Percentiles rank a stretch among this genome's conserved stretches.
phyloP scores from a whole-genome alignment of 2,797 vertebrate genomes.

The Bovichtus variegatus region DNA sequence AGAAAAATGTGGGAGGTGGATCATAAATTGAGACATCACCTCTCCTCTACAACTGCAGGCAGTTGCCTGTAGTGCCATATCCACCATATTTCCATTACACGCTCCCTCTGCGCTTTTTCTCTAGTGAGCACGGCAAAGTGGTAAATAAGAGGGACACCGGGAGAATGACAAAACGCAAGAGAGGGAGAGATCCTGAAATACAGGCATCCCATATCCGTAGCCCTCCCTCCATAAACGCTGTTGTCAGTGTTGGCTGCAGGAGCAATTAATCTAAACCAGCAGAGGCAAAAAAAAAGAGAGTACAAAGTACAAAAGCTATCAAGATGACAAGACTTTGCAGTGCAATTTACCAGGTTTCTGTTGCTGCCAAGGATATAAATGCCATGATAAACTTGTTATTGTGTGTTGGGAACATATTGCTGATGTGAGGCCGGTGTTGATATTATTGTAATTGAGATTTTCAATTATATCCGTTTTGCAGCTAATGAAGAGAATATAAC shows the following conservation, averaged over 20 bases:
- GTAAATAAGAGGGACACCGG: slow-evolving; percentile 57
- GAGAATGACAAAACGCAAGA: slow-evolving; percentile 19
- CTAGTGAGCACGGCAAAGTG: slow-evolving; percentile 58
- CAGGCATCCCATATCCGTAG: slow-evolving; percentile 62
- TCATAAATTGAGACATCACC: slow-evolving; percentile 67
- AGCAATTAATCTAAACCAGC: slow-evolving; percentile 84
- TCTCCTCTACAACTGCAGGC: slow-evolving; percentile 42
- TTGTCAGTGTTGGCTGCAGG: slow-evolving; percentile 74
- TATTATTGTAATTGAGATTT: slow-evolving; percentile 74
- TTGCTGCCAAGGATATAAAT: slow-evolving; percentile 74
- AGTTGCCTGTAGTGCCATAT: slow-evolving; percentile 44
- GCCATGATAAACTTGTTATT: slow-evolving; percentile 75
- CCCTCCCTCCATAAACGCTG: slow-evolving; percentile 78
- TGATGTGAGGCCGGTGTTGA: slow-evolving; percentile 47
- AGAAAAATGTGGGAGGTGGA: slow-evolving; percentile 49
- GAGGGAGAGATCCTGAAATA: slow-evolving; percentile 63
- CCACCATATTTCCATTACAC: slow-evolving; percentile 58
- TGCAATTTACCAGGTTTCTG: slow-evolving; percentile 74
- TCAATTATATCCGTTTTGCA: slow-evolving; percentile 64
- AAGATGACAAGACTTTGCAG: slow-evolving; percentile 78
- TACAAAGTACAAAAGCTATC: slow-evolving; percentile 79
- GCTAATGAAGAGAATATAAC: slow-evolving; percentile 35
- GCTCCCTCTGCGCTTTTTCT: slow-evolving; percentile 40
- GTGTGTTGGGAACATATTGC: slow-evolving; percentile 61
- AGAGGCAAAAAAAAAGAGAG: slow-evolving; percentile 66